Evolutionary conservation across 2,888 invertebrate species (phyloP).

Genomic region (Lycia hirtaria): DNA sequence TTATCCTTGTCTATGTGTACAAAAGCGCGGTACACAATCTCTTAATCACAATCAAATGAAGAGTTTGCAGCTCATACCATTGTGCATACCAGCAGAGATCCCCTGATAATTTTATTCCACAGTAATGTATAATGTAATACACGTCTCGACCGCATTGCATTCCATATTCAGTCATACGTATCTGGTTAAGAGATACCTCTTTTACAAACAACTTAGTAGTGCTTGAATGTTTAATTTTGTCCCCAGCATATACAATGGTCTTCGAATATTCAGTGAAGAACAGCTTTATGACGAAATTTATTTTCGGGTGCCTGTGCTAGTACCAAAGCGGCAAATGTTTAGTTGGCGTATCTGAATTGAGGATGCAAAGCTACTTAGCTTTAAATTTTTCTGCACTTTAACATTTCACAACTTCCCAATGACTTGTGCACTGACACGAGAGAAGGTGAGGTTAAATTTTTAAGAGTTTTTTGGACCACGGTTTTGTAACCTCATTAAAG

Average conservation of each 20-base stretch:
- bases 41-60: no score
- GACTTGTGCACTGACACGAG: neutral
- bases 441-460: neutral
- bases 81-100: neutral
- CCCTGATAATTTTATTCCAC: conserved; percentile 1
- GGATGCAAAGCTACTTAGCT: no score
- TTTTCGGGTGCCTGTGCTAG: neutral
- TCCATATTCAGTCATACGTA: neutral
- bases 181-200: no score
- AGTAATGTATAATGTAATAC: neutral
- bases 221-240: no score
- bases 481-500: neutral
- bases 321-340: no score
- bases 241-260: neutral
- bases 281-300: neutral
- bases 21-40: no score
- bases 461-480: neutral
- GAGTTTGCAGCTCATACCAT: neutral
- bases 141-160: conserved; percentile 4
- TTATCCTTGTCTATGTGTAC: no score
- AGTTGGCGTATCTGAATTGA: no score
- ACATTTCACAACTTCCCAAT: neutral
- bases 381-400: neutral
- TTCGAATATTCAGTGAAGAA: neutral
- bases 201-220: no score